A percentile compares a stretch with the other conserved stretches of the same genome.
phyloP scores from a whole-genome alignment of 1,140 invertebrate species.

The Achroia grisella region DNA sequence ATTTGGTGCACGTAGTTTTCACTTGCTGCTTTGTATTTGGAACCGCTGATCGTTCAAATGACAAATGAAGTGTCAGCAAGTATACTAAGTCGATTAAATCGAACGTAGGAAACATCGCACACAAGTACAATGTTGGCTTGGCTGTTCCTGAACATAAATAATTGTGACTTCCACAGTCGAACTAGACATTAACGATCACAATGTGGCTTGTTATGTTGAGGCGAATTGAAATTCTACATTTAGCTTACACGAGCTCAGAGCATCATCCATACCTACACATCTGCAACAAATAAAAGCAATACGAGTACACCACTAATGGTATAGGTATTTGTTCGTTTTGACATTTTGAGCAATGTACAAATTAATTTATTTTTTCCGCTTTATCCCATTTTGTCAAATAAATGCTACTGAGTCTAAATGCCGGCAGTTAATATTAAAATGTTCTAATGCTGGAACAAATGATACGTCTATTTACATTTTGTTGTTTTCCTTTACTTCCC shows the following conservation, averaged over 20 bases:
- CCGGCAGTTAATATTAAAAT: neutral
- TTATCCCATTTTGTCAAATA: neutral
- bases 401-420: no score
- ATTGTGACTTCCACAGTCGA: constrained; percentile 3
- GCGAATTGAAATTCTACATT: constrained; percentile 4
- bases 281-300: neutral
- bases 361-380: neutral
- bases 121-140: neutral
- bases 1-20: constrained; percentile 4
- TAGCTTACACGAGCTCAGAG: neutral
- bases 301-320: neutral
- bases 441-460: neutral
- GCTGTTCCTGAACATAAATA: constrained; percentile 7
- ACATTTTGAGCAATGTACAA: neutral
- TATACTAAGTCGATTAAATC: neutral
- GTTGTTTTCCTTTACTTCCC: constrained; percentile 12
- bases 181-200: constrained; percentile 14
- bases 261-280: neutral
- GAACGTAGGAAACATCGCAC: neutral
- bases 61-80: neutral
- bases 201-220: constrained; percentile 10
- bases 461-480: neutral
- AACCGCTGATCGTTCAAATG: neutral
- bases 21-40: neutral
- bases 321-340: neutral